Evolutionary conservation across 1,140 invertebrate species (phyloP).

Genomic region (Cataglyphis hispanica): DNA sequence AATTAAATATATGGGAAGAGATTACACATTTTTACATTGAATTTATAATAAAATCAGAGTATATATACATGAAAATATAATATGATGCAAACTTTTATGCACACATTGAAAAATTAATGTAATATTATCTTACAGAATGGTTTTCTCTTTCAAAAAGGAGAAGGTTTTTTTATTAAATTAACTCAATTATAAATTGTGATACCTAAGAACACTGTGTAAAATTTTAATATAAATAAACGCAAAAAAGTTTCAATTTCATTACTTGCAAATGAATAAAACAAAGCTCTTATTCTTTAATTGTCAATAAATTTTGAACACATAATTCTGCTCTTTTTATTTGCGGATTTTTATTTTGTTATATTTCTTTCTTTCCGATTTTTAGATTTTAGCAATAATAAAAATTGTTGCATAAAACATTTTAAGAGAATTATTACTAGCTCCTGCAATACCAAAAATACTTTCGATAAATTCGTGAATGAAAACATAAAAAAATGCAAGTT

Average conservation of each 20-base stretch:
- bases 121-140: background rate
- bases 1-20: background rate
- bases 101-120: background rate
- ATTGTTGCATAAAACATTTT: background rate
- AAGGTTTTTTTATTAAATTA: background rate
- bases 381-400: background rate
- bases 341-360: background rate
- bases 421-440: background rate
- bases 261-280: background rate
- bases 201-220: background rate
- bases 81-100: background rate
- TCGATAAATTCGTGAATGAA: background rate
- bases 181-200: background rate
- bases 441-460: conserved; percentile 2
- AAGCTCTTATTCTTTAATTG: background rate
- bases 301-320: background rate
- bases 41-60: background rate
- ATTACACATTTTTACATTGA: background rate
- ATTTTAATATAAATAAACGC: background rate
- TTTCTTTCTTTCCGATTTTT: background rate
- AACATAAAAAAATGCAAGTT: background rate
- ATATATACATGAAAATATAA: background rate
- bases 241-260: background rate
- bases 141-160: background rate
- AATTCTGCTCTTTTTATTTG: background rate